These are phyloP conservation scores for Scrobipalpa costella DNA, from an alignment of 2,888 invertebrate species.

Conservation along the genomic window DNA sequence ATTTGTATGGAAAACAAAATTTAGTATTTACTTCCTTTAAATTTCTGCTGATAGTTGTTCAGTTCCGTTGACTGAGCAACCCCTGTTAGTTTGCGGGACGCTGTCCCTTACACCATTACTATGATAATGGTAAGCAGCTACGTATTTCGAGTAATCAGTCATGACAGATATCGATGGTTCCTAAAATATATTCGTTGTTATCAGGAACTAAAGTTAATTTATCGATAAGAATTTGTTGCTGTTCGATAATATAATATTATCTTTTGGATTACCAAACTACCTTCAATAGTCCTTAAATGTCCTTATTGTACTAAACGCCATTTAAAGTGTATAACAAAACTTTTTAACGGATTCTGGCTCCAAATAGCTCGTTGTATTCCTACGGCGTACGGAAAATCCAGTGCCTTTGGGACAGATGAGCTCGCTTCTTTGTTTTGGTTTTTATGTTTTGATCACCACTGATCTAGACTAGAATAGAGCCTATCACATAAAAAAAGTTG, in stretches of 20 bases:
- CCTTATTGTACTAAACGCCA: too few relatives aligned
- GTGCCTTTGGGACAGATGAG: background rate
- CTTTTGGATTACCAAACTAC: background rate
- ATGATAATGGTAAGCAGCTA: too few relatives aligned
- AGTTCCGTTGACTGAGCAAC: too few relatives aligned
- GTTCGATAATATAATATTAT: background rate
- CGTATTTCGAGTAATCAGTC: background rate
- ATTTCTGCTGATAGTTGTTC: background rate
- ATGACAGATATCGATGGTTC: background rate
- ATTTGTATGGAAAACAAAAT: too few relatives aligned
- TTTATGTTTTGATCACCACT: too few relatives aligned
- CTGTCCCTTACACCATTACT: too few relatives aligned
- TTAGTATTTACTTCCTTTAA: background rate
- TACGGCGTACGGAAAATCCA: background rate
- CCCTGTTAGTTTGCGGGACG: too few relatives aligned
- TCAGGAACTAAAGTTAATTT: background rate
- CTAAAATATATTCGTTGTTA: background rate
- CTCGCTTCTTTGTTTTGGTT: too few relatives aligned
- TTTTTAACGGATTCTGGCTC: background rate
- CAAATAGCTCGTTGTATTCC: background rate
- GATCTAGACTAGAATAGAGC: too few relatives aligned
- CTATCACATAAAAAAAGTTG: background rate
- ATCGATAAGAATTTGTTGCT: background rate
- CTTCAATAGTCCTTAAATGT: background rate
- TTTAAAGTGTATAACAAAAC: background rate